These are phyloP conservation scores for Enteromius trimaculatus DNA, from an alignment of 2,797 vertebrate genomes.

Conservation along the genomic window DNA sequence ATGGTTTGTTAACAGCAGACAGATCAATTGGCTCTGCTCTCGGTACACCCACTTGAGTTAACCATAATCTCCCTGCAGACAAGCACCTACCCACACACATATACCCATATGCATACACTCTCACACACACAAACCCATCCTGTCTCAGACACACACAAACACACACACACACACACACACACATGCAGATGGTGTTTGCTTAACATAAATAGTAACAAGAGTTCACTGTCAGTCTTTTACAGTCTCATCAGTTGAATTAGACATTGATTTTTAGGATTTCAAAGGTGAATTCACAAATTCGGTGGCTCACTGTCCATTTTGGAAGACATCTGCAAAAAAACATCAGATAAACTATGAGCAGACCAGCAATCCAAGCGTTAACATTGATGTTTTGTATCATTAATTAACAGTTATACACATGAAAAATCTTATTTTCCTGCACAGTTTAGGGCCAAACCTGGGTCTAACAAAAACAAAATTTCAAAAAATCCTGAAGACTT, in stretches of 20 bases:
- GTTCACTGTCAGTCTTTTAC: neutral
- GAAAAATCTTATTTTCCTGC: neutral
- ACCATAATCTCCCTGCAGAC: slow-evolving; percentile 75
- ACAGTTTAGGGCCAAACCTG: neutral
- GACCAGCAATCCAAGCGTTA: neutral
- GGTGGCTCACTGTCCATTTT: neutral
- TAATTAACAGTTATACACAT: neutral
- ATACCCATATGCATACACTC: slow-evolving; percentile 23
- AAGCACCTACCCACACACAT: slow-evolving; percentile 49
- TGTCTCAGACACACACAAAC: neutral
- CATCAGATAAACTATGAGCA: neutral
- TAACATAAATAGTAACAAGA: neutral
- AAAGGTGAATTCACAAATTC: neutral
- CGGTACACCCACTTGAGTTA: slow-evolving; percentile 77
- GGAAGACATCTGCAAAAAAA: neutral
- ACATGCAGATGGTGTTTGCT: slow-evolving; percentile 6
- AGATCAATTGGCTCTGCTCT: slow-evolving; percentile 79
- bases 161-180: neutral
- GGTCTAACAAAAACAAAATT: neutral
- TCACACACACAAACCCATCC: slow-evolving; percentile 10
- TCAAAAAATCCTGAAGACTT: neutral
- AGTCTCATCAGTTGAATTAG: neutral
- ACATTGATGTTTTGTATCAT: neutral
- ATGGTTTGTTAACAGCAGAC: slow-evolving; percentile 79
- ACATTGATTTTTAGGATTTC: neutral